Base-by-base conservation (phyloP, 2,888 invertebrate species). In the Agrotis clavis region DNA sequence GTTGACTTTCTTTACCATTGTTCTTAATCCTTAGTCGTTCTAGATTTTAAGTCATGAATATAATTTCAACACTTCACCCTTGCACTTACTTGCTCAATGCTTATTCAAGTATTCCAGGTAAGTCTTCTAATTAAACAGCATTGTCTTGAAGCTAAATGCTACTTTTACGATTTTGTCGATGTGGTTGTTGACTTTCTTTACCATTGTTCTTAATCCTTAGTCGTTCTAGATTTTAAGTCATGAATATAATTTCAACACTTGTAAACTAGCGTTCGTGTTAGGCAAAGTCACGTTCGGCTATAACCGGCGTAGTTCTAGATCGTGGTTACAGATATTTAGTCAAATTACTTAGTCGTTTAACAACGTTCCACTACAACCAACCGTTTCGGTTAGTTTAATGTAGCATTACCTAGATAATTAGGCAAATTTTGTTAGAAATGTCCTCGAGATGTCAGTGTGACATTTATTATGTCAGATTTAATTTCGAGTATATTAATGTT, bases 301-400 rank as follows among this genome's bases (percentile, higher is more conserved):
- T 62, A 70, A 65, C 47, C 57, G 25, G 53, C 53, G 50, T 64
- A 53, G 57, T 56, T 65, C n/a, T 53, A 65, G 65, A 71, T 82
- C 41, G 7, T 57, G 35, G 41, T 30, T 63, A 59, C 19, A 35
- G 53, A 69, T 81, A 65, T 62, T 64, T 51, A 60, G 25, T 60
- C 30, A 45, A 64, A 54, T 54, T 50, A 56, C 65, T 77, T 25
- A 19, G 53, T 59, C 50, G 41, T 54, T 81, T 53, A 47, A 30
- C 57, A 63, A 54, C 5, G 62, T 65, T 53, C 45, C 50, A 25
- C 19, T 54, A n/a, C 18, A 16, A 41, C 25, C 48, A 60, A 56
- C 41, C 41, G 79, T 72, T 72, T 67, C 63, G 57, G 73, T 47
- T 78, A 78, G 67, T 67, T 82, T 72, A 35, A 25, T 53, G 7